A percentile compares a stretch with the other conserved stretches of the same genome.
These are phyloP conservation scores for Erythrocebus patas DNA, from an alignment of 2,113 vertebrate species.

Conservation along the genomic window DNA sequence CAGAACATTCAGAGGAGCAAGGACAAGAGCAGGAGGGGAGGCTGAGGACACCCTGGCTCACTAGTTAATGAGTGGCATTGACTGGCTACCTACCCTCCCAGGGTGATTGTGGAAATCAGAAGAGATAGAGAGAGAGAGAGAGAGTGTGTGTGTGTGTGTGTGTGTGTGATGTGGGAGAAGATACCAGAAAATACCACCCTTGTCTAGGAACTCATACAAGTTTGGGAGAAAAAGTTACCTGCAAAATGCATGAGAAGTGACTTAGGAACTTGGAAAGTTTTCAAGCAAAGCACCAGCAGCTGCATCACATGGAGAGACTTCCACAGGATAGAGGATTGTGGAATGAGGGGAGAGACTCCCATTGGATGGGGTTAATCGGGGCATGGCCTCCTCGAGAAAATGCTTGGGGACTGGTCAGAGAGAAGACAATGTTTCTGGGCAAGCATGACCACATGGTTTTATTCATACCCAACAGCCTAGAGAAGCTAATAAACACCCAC, in stretches of 20 bases:
- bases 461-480: no score
- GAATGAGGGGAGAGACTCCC: rapidly evolving
- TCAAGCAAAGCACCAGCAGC: neutral
- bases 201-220: neutral
- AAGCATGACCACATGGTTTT: no score
- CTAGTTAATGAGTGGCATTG: neutral
- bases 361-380: neutral
- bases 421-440: neutral
- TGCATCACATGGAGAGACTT: neutral
- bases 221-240: neutral
- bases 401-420: neutral
- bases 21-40: neutral
- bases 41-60: neutral
- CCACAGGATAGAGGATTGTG: neutral
- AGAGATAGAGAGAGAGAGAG: neutral
- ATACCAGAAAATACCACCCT: neutral
- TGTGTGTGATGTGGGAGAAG: neutral
- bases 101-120: neutral
- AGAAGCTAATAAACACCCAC: no score
- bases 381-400: neutral
- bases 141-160: no score
- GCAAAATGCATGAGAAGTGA: neutral
- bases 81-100: neutral
- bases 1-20: neutral
- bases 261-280: neutral